phyloP scores from a whole-genome alignment of 2,888 invertebrate genomes.

The Dynastes grantii region DNA sequence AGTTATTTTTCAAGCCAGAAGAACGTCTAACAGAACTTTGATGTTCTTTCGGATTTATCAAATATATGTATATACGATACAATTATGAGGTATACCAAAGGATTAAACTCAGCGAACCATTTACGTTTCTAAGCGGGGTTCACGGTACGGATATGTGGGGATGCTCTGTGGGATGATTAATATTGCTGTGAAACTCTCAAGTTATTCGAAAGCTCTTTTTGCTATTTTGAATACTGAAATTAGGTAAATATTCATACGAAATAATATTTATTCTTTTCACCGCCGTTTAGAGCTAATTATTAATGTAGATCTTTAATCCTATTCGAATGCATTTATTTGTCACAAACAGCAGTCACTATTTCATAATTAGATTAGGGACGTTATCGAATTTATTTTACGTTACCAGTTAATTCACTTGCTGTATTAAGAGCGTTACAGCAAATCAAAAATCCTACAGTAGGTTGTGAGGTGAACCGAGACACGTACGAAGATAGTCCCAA shows the following conservation, averaged over 20 bases:
- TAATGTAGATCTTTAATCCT: too few relatives aligned
- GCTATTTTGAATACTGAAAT: background rate
- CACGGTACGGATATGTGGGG: background rate
- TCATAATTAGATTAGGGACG: too few relatives aligned
- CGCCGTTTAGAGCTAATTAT: too few relatives aligned
- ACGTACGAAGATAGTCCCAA: too few relatives aligned
- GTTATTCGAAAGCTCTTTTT: background rate
- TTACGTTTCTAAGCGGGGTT: background rate
- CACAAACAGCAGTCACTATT: too few relatives aligned
- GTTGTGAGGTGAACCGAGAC: too few relatives aligned
- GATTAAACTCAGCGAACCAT: conserved; percentile 20
- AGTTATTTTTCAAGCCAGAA: conserved; percentile 19
- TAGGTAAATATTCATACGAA: background rate
- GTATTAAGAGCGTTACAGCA: too few relatives aligned
- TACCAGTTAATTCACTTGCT: too few relatives aligned
- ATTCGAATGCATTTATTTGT: too few relatives aligned
- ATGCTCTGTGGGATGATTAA: background rate
- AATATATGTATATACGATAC: conserved; percentile 19
- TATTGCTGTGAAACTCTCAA: background rate
- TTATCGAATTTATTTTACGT: too few relatives aligned
- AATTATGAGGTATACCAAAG: conserved; percentile 10
- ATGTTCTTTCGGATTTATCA: conserved; percentile 30
- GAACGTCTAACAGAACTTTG: conserved; percentile 21
- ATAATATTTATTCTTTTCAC: background rate
- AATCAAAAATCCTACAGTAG: too few relatives aligned